Evolutionary conservation across 2,888 invertebrate species (phyloP).

Genomic region (Apamea crenata): DNA sequence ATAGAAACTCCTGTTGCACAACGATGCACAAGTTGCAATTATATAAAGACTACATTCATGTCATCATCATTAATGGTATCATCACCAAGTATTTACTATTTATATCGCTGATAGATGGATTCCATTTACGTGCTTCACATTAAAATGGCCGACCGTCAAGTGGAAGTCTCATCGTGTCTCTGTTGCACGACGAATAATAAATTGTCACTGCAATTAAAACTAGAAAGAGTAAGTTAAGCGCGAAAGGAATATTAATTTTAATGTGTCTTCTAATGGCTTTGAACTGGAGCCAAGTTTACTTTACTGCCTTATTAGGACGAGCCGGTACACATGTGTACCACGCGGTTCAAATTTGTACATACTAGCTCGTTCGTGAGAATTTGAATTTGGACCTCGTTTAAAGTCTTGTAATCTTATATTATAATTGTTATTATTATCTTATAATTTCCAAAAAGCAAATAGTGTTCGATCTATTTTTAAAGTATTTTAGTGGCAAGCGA

Average conservation of each 20-base stretch:
- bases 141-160: slow-evolving; percentile 1
- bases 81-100: slow-evolving; percentile 31
- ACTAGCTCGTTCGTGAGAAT: no score
- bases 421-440: no score
- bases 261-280: slow-evolving; percentile 51
- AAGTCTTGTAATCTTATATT: neutral
- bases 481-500: no score
- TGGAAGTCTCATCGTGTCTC: slow-evolving; percentile 4
- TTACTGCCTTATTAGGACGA: neutral
- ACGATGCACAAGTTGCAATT: neutral
- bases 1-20: neutral
- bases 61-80: slow-evolving; percentile 16
- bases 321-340: no score
- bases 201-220: slow-evolving; percentile 48
- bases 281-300: slow-evolving; percentile 34
- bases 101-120: slow-evolving; percentile 25
- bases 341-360: no score
- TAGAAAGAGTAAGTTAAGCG: slow-evolving; percentile 38
- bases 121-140: slow-evolving; percentile 46
- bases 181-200: slow-evolving; percentile 33
- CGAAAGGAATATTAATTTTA: slow-evolving; percentile 58
- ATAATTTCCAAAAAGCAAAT: neutral
- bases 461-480: no score
- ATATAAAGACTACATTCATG: neutral
- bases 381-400: slow-evolving; percentile 2